Conservation (phyloP, 2,888 invertebrate genomes). For the Ptychoptera contaminata region DNA sequence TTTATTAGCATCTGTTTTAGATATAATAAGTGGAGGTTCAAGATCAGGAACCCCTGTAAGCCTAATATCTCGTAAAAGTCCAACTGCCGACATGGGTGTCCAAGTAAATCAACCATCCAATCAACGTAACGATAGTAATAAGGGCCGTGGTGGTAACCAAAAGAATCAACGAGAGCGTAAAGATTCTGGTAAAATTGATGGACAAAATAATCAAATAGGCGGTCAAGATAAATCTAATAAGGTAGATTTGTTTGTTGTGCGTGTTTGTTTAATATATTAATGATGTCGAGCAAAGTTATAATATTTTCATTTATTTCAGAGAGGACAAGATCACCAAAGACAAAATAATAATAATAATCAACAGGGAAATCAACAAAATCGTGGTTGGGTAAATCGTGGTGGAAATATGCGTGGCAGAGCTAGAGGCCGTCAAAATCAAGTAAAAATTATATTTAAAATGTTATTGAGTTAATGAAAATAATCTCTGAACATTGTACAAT, state of each 20-base stretch:
- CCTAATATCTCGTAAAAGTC: slow-evolving; percentile 59
- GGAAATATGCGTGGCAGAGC: slow-evolving; percentile 29
- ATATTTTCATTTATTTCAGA: not conserved
- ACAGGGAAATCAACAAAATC: slow-evolving; percentile 18
- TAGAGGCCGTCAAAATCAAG: slow-evolving; percentile 27
- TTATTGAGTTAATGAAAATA: not conserved
- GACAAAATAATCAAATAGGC: slow-evolving; percentile 13
- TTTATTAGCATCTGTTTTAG: slow-evolving; percentile 24
- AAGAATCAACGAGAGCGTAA: slow-evolving; percentile 24
- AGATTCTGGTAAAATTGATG: slow-evolving; percentile 27
- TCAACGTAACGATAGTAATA: slow-evolving; percentile 4
- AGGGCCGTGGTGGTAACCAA: slow-evolving; percentile 15
- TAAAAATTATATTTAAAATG: slow-evolving; percentile 18
- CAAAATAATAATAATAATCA: slow-evolving; percentile 24
- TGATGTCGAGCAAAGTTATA: not conserved
- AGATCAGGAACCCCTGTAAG: slow-evolving; percentile 69
- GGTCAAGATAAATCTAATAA: slow-evolving; percentile 4
- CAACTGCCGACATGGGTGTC: slow-evolving; percentile 70
- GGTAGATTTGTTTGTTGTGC: too few species aligned
- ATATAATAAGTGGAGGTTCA: slow-evolving; percentile 40
- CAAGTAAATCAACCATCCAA: slow-evolving; percentile 37
- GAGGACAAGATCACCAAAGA: slow-evolving; percentile 19
- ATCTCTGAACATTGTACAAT: slow-evolving; percentile 4
- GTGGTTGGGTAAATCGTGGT: slow-evolving; percentile 27
- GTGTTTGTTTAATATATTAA: too few species aligned